Percentiles rank a stretch among this genome's conserved stretches.
Conservation (phyloP, 2,888 invertebrate genomes). For the Bembecia ichneumoniformis region DNA sequence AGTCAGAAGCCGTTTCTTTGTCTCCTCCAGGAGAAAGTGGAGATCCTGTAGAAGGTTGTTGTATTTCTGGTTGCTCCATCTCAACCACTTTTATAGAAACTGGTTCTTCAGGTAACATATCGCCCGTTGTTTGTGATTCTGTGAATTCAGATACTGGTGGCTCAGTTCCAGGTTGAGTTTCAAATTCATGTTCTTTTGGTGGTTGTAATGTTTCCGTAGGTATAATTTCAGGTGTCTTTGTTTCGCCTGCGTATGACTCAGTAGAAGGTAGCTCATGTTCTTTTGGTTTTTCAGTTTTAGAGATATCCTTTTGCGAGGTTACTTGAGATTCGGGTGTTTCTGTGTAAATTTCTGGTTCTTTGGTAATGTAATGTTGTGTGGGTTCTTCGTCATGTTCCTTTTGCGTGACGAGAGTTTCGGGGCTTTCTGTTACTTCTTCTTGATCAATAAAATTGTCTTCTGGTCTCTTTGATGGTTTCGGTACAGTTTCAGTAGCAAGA, state of each 20-base stretch:
- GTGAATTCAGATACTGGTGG: constrained; percentile 12
- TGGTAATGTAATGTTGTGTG: constrained; percentile 3
- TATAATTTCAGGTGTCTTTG: constrained; percentile 11
- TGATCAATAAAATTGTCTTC: constrained; percentile 1
- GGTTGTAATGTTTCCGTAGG: constrained; percentile 4
- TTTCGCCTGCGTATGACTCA: constrained; percentile 5
- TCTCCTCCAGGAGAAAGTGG: background rate
- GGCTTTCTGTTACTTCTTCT: constrained; percentile 2
- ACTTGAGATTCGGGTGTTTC: constrained; percentile 7
- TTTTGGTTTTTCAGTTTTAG: constrained; percentile 1
- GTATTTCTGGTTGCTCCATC: constrained; percentile 4
- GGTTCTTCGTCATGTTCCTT: constrained; percentile 9
- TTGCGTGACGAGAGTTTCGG: constrained; percentile 8
- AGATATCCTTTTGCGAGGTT: constrained; percentile 3
- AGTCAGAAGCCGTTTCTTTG: constrained; percentile 4
- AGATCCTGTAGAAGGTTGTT: constrained; percentile 4
- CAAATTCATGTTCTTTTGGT: background rate
- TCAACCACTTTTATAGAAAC: constrained; percentile 2
- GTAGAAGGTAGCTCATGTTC: constrained; percentile 1
- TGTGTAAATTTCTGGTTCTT: constrained; percentile 4
- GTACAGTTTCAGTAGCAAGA: constrained; percentile 3
- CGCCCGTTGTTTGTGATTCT: background rate
- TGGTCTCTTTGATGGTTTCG: constrained; percentile 5
- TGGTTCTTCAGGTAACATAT: constrained; percentile 5
- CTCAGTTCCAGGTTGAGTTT: constrained; percentile 5